Evolutionary conservation across 1,140 invertebrate genomes (phyloP), one percentile per base, ranked within the genome.

Genomic region (Trinorchestia longiramus): DNA sequence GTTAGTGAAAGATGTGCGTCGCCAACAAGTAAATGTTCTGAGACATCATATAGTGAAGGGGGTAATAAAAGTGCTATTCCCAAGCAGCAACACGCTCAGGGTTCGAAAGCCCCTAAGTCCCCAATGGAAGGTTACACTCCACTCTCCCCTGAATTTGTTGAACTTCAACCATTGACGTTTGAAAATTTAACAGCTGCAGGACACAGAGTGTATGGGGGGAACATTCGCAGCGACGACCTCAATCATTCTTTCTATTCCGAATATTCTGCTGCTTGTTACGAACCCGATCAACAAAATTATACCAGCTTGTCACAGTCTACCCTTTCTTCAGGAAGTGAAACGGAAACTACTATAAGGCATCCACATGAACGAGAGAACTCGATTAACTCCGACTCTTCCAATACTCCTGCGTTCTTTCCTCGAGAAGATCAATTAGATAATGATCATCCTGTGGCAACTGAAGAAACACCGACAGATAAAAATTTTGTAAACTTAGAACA

Each of bases 111-210:
- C 17, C 92, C 92, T 36, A 45, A 42, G 40, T 94, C 92, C 40
- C 92, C 92, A 40, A 45, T 94, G 44, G 92, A 94, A 45, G 92
- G 92, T 45, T 94, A 47, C 44, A 94, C 92, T 94, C 92, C 92
- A 1, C 36, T 94, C 36, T 94, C 92, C 8, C 92, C 92, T 43
- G 92, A 94, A 45, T 94, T 94, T 94, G 92, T 94, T 94, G 92
- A 94, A 40, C 92, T 94, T 45, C 92, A 94, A 40, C 92, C 92
- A 8, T 23, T 94, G 92, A 45, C 92, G 36, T 94, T 45, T 94
- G 92, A 94, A 94, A 94, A 94, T n/a, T n/a, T 94, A 19, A 47
- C 92, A 28, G 92, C 92, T 40, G 92, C 44, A 41, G 43, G 44
- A 43, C 92, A 44, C 8, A 45, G 92, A 11, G 92, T 47, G 15